Evolutionary conservation across 2,888 invertebrate genomes (phyloP).

Genomic region (Scaptomyza flava): DNA sequence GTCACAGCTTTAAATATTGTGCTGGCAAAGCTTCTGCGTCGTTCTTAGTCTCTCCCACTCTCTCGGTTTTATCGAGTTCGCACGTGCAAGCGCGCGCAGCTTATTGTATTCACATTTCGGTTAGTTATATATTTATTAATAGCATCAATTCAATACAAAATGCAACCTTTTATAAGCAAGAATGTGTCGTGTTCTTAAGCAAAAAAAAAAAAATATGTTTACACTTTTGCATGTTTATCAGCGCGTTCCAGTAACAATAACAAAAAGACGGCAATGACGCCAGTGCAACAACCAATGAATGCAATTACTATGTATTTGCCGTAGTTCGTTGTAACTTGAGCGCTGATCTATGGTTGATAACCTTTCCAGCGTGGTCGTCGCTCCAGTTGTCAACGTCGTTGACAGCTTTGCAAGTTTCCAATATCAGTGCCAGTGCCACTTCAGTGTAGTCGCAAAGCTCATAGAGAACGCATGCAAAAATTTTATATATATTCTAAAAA

Average conservation of each 20-base stretch:
- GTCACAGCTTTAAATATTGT: conserved; percentile 15
- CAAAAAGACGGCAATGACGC: conserved; percentile 61
- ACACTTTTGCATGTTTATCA: conserved; percentile 53
- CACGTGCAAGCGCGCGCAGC: conserved; percentile 68
- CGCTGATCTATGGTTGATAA: conserved; percentile 62
- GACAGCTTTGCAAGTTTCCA: conserved; percentile 7
- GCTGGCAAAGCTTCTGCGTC: conserved; percentile 25
- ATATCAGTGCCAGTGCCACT: conserved; percentile 4
- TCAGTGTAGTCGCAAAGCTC: conserved; percentile 36
- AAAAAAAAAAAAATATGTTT: conserved; percentile 61
- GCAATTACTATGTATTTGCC: conserved; percentile 29
- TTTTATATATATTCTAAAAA: background rate
- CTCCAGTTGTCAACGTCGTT: conserved; percentile 54
- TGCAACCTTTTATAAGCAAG: conserved; percentile 2
- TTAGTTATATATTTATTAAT: conserved; percentile 44
- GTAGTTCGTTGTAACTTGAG: conserved; percentile 52
- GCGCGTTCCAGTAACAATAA: conserved; percentile 11
- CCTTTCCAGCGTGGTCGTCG: conserved; percentile 47
- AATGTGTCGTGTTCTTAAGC: conserved; percentile 4
- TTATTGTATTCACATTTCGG: conserved; percentile 49
- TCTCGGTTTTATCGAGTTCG: conserved; percentile 8
- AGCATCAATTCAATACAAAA: background rate
- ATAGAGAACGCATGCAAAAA: conserved; percentile 32
- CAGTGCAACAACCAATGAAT: conserved; percentile 48
- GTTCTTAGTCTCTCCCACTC: conserved; percentile 6